Base-by-base conservation (phyloP, 2,888 invertebrate genomes). In the Euphydryas editha region DNA sequence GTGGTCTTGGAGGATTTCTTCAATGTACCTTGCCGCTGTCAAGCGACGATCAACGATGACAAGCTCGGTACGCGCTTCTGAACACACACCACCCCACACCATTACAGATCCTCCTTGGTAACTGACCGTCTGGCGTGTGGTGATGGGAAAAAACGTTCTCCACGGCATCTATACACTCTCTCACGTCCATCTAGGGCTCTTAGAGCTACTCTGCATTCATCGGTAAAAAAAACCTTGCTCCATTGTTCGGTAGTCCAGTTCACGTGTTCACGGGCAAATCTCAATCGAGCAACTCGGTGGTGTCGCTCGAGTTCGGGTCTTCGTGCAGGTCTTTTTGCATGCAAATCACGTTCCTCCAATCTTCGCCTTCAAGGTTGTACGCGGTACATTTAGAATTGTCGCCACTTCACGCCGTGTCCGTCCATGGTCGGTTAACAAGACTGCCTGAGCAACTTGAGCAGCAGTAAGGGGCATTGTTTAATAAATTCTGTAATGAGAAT, bases 51-150 rank as follows among this genome's bases (percentile, higher is more conserved):
- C 24, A 8, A 51, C 18, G 2, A 51, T 15, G 7, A 15, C 15
- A 4, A 51, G 18, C 51, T 51, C 51, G 13, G 51, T 51, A 51
- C 51, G 51, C 18, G 51, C 51, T 17, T 51, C 24, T 20, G 51
- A 51, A 51, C 17, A 13, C 15, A 47, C 8, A 8, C 47, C 47
- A 8, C 10, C n/a, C 20, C 47, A 47, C 7, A 47, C 47, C 47
- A 47, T 47, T 13, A 47, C 47, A 47, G 24, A 24, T 24, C 24
- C 24, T 24, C 24, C 24, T 24, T 24, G 24, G 24, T 24, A 24
- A 24, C 24, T 24, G 24, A n/a, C n/a, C 24, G 24, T 6, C 24
- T 24, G 24, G n/a, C n/a, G n/a, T n/a, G n/a, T 5, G 6, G 36
- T 7, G 36, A 10, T 10, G 36, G 36, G 5, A 39, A 10, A 39